Evolutionary conservation across 2,113 vertebrate species (phyloP).

Genomic region (Prunella himalayana): DNA sequence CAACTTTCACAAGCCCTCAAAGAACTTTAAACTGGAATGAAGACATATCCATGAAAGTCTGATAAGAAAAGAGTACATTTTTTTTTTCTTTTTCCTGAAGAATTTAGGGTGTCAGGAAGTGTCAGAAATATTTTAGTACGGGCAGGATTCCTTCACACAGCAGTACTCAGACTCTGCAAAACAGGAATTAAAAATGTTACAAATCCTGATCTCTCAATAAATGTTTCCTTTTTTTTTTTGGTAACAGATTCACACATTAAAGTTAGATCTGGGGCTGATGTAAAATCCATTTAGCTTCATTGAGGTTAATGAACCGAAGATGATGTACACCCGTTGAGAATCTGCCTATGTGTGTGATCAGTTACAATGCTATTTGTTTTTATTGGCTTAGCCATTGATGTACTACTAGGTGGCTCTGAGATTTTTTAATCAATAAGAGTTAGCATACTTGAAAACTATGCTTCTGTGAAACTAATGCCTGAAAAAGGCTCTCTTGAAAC

Average conservation of each 20-base stretch:
- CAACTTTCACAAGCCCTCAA: not conserved
- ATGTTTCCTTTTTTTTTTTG: not conserved
- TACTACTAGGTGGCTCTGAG: not conserved
- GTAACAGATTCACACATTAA: not conserved
- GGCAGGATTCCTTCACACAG: not conserved
- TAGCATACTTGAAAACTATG: not conserved
- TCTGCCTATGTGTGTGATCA: slow-evolving; percentile 12
- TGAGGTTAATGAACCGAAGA: slow-evolving; percentile 23
- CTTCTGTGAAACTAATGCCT: not conserved
- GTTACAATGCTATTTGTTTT: slow-evolving; percentile 40
- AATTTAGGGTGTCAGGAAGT: not conserved
- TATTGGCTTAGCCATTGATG: slow-evolving; percentile 35
- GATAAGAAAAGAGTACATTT: not conserved
- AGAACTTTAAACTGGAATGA: not conserved
- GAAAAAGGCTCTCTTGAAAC: not conserved
- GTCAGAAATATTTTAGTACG: not conserved
- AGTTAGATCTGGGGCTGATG: not conserved
- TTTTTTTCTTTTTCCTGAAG: not conserved
- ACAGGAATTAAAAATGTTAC: not conserved
- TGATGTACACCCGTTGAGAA: slow-evolving; percentile 15
- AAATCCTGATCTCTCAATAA: slow-evolving; percentile 4
- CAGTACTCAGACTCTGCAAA: not conserved
- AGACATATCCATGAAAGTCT: not conserved
- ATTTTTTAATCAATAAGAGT: slow-evolving; percentile 8
- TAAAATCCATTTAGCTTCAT: slow-evolving; percentile 40